Conservation (phyloP, 1,140 invertebrate species). For the Nylanderia fulva region DNA sequence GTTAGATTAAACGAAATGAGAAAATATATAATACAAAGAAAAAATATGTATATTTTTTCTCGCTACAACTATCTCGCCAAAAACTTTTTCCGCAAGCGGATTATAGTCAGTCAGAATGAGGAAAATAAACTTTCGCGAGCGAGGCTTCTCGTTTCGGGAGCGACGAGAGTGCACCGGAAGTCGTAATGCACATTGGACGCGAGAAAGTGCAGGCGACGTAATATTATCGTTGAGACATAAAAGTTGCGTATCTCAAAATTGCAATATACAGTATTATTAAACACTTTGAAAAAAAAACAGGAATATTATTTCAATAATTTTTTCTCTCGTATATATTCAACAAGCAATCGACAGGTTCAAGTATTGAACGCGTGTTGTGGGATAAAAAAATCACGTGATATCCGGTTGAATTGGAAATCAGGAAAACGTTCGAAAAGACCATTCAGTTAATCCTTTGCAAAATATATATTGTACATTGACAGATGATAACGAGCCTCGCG, state of each 20-base stretch:
- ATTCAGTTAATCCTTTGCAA: conserved; percentile 55
- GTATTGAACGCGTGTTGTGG: not conserved
- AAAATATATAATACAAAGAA: no score
- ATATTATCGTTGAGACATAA: not conserved
- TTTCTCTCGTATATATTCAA: not conserved
- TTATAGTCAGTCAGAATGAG: not conserved
- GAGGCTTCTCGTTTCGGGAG: not conserved
- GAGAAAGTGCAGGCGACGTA: not conserved
- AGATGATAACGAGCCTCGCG: conserved; percentile 32
- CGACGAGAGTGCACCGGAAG: not conserved
- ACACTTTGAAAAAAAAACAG: no score
- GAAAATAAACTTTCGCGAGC: not conserved
- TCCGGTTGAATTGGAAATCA: conserved; percentile 31
- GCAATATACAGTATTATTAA: no score
- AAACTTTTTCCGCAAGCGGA: conserved; percentile 3
- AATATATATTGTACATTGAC: conserved; percentile 29
- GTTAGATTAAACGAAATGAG: no score
- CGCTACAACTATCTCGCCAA: not conserved
- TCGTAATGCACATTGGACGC: not conserved
- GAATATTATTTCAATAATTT: not conserved
- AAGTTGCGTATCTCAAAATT: not conserved
- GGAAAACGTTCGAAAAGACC: not conserved
- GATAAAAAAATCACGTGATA: not conserved
- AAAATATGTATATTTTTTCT: no score
- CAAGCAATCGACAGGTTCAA: not conserved